Conservation (phyloP, 1,140 invertebrate genomes). For the Neodiprion fabricii region DNA sequence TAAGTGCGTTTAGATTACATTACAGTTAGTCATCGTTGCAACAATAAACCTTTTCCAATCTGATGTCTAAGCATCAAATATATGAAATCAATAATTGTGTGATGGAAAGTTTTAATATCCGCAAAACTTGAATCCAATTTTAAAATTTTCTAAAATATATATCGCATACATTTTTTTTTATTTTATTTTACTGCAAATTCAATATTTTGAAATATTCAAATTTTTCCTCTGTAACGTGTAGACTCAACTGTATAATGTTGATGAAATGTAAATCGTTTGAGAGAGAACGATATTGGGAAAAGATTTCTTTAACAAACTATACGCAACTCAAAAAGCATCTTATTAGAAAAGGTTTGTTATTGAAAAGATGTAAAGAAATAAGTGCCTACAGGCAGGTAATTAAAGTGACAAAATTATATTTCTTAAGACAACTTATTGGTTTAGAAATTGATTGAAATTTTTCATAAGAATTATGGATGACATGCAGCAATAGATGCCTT, state of each 20-base stretch:
- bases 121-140: no score
- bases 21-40: neutral
- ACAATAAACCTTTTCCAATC: neutral
- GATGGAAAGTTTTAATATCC: no score
- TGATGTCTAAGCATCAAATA: neutral
- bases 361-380: neutral
- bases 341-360: neutral
- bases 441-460: neutral
- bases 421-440: neutral
- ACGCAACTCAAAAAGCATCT: neutral
- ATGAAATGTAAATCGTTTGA: no score
- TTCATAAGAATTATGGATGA: neutral
- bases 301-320: no score
- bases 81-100: no score
- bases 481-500: neutral
- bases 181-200: no score
- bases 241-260: no score
- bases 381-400: conserved; percentile 1
- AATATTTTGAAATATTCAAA: no score
- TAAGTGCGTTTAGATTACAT: neutral
- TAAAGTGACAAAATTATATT: neutral
- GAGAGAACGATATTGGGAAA: no score
- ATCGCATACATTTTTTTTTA: no score
- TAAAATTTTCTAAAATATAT: no score
- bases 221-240: no score